Evolutionary conservation across 2,888 invertebrate genomes (phyloP).

Genomic region (Dioctria linearis): DNA sequence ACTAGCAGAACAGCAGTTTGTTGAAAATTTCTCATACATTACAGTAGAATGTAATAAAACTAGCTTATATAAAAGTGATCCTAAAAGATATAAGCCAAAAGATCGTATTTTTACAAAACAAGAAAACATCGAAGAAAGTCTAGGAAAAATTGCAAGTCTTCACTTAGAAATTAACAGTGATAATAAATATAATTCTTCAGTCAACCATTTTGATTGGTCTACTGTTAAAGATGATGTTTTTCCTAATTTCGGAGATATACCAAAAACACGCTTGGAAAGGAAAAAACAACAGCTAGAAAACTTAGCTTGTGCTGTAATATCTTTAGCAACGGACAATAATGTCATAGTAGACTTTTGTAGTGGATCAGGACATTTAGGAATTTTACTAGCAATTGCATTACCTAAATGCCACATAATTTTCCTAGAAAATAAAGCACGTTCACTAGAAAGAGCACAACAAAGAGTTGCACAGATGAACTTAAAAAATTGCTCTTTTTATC

Average conservation of each 20-base stretch:
- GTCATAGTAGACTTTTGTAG: slow-evolving; percentile 94
- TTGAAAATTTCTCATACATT: neutral
- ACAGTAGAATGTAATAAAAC: slow-evolving; percentile 8
- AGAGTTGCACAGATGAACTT: slow-evolving; percentile 79
- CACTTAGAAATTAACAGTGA: slow-evolving; percentile 31
- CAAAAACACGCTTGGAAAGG: slow-evolving; percentile 79
- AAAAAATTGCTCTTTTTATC: slow-evolving; percentile 83
- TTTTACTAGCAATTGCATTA: slow-evolving; percentile 84
- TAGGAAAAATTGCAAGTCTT: slow-evolving; percentile 22
- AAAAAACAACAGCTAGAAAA: slow-evolving; percentile 93
- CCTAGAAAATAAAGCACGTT: slow-evolving; percentile 93
- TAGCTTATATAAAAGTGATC: slow-evolving; percentile 85
- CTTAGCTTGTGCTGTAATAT: slow-evolving; percentile 82
- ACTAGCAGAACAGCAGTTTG: neutral
- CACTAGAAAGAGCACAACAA: slow-evolving; percentile 81
- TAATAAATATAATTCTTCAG: slow-evolving; percentile 56
- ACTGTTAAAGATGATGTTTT: slow-evolving; percentile 74
- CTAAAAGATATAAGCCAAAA: slow-evolving; percentile 81
- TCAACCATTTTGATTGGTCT: slow-evolving; percentile 76
- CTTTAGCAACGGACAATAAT: slow-evolving; percentile 78
- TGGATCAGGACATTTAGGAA: slow-evolving; percentile 94
- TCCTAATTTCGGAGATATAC: slow-evolving; percentile 85
- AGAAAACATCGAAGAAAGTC: slow-evolving; percentile 78
- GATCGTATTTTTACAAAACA: slow-evolving; percentile 84
- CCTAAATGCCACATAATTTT: slow-evolving; percentile 85